Base-by-base conservation (phyloP, 1,140 invertebrate species). In the Diplogasteroides magnus region DNA sequence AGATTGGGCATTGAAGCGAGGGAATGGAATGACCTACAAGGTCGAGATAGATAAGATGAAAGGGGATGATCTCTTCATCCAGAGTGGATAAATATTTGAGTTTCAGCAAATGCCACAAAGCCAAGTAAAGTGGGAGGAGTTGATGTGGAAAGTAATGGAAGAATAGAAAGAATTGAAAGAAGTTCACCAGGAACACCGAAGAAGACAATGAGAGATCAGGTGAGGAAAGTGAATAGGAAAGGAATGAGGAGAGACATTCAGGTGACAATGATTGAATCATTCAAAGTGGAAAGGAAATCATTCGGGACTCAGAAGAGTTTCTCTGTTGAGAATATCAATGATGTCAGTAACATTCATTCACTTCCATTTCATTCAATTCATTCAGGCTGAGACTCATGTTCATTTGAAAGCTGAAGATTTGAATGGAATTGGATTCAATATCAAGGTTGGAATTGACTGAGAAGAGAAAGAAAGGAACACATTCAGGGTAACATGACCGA, bases 381-480 rank as follows among this genome's bases (percentile, higher is more conserved):
- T n/a, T n/a, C 64, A 72, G 23, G 70, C 48, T 2, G 67, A 68
- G 59, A 61, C 69, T 15, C 61, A 61, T n/a, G 73, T 74, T 19
- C 71, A 74, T 26, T 31, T 74, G 26, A 48, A 63, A n/a, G 70
- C 64, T 23, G 88, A 90, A 58, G 91, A 93, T 84, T 92, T 93
- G 84, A 92, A 91, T 0, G 92, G 92, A 0, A 86, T 94, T 0
- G 92, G 92, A n/a, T 91, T 94, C 84, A 90, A 91, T 79, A 90
- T 72, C 27, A 27, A 64, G 32, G 62, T 64, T 14, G 14, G 31
- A 27, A 11, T n/a, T 31, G 29, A 64, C n/a, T 27, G 11, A 1
- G 14, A 23, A 11, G 23, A 64, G 28, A 64, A 14, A 64, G 11
- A 48, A 48, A 48, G 19, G 37, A 23, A 13, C 23, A 64, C 11